Percentiles rank a stretch among this genome's conserved stretches.
phyloP scores from a whole-genome alignment of 2,797 vertebrate genomes.

The Coreius guichenoti region DNA sequence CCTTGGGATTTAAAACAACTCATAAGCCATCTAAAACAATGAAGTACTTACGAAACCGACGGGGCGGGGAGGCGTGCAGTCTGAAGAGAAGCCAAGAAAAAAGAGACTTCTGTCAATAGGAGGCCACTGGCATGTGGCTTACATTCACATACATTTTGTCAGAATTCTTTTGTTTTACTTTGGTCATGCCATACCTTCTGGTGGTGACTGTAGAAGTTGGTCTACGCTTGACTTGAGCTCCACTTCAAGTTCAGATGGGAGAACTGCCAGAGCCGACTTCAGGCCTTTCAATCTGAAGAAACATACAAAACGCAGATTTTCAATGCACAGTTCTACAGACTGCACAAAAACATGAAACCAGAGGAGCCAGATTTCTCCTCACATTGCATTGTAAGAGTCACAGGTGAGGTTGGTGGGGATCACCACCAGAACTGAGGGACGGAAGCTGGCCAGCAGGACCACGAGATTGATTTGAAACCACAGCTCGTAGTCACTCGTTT shows the following conservation, averaged over 20 bases:
- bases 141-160: not conserved
- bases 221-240: not conserved
- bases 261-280: not conserved
- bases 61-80: not conserved
- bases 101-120: not conserved
- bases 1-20: too few species aligned
- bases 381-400: not conserved
- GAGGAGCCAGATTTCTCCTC: not conserved
- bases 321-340: too few species aligned
- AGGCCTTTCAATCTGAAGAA: not conserved
- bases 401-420: slow-evolving; percentile 59
- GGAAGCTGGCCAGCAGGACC: slow-evolving; percentile 63
- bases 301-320: too few species aligned
- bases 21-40: not conserved
- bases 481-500: slow-evolving; percentile 50
- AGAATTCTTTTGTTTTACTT: not conserved
- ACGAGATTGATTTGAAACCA: slow-evolving; percentile 69
- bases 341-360: not conserved
- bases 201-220: slow-evolving; percentile 21
- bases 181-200: not conserved
- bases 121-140: not conserved
- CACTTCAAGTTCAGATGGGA: not conserved
- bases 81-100: not conserved
- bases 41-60: not conserved
- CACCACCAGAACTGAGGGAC: slow-evolving; percentile 27